Conservation (phyloP, 2,797 vertebrate genomes). For the Philypnodon macrostomus region DNA sequence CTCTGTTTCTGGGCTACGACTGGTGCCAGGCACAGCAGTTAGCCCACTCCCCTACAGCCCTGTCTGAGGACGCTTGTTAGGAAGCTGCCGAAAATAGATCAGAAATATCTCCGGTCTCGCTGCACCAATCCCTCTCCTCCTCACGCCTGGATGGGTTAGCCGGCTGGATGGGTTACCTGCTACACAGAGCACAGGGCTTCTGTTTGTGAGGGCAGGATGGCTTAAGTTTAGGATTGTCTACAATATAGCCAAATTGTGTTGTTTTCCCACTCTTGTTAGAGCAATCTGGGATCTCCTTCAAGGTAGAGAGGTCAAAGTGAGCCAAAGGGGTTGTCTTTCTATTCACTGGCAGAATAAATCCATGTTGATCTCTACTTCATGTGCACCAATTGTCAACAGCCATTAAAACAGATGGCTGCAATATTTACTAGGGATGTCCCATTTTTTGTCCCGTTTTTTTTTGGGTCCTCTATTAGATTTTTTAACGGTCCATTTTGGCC, state of each 20-base stretch:
- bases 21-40: slow-evolving; percentile 74
- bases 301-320: slow-evolving; percentile 29
- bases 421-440: too few species aligned
- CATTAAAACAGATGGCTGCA: not conserved
- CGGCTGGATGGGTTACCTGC: slow-evolving; percentile 56
- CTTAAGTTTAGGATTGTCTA: slow-evolving; percentile 32
- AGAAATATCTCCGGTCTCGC: slow-evolving; percentile 70
- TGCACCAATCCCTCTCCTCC: slow-evolving; percentile 52
- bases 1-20: slow-evolving; percentile 68
- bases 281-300: slow-evolving; percentile 39
- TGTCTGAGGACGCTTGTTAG: slow-evolving; percentile 80
- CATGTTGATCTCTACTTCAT: slow-evolving; percentile 8
- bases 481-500: too few species aligned
- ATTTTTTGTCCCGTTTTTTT: too few species aligned
- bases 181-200: slow-evolving; percentile 43
- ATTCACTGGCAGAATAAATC: slow-evolving; percentile 28
- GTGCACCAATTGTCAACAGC: not conserved
- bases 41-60: slow-evolving; percentile 67
- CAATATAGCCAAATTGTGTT: slow-evolving; percentile 28
- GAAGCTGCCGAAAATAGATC: slow-evolving; percentile 77
- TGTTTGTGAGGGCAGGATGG: slow-evolving; percentile 17
- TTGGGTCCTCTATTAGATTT: too few species aligned
- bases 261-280: slow-evolving; percentile 51
- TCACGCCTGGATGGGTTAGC: slow-evolving; percentile 60
- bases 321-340: slow-evolving; percentile 23